phyloP scores from a whole-genome alignment of 2,888 invertebrate genomes.

The Heliconius sara region DNA sequence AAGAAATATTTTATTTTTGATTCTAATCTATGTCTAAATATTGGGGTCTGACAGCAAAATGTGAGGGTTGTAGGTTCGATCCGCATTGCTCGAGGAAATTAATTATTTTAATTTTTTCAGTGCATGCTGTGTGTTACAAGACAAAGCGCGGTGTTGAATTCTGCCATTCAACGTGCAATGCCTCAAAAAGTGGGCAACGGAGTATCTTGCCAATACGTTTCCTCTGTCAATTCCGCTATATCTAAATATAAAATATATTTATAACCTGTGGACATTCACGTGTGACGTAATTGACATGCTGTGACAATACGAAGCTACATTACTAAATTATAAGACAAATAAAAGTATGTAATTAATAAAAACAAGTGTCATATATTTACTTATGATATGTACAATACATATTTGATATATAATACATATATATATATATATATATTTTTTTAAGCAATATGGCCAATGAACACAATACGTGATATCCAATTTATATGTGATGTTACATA shows the following conservation, averaged over 20 bases:
- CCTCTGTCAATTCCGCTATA: not conserved
- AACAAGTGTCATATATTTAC: not conserved
- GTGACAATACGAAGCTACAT: not conserved
- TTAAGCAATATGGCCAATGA: not conserved
- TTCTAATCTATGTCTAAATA: not conserved
- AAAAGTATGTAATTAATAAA: not conserved
- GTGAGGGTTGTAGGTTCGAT: not conserved
- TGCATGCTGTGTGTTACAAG: not conserved
- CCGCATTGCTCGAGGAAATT: not conserved
- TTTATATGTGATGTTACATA: not conserved
- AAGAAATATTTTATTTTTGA: slow-evolving; percentile 60
- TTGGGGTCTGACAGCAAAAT: not conserved
- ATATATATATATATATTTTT: not conserved
- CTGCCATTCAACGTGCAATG: too few species aligned
- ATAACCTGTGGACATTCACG: not conserved
- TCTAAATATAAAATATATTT: not conserved
- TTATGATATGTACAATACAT: not conserved
- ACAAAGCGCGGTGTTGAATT: not conserved
- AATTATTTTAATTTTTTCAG: not conserved
- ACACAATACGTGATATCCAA: not conserved
- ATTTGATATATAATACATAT: not conserved
- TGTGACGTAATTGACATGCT: slow-evolving; percentile 1
- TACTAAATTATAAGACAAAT: not conserved
- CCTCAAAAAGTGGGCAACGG: not conserved
- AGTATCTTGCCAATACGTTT: not conserved